Percentiles rank a stretch among this genome's conserved stretches.
These are phyloP conservation scores for Zaprionus bogoriensis DNA, from an alignment of 2,888 invertebrate species.

Conservation along the genomic window DNA sequence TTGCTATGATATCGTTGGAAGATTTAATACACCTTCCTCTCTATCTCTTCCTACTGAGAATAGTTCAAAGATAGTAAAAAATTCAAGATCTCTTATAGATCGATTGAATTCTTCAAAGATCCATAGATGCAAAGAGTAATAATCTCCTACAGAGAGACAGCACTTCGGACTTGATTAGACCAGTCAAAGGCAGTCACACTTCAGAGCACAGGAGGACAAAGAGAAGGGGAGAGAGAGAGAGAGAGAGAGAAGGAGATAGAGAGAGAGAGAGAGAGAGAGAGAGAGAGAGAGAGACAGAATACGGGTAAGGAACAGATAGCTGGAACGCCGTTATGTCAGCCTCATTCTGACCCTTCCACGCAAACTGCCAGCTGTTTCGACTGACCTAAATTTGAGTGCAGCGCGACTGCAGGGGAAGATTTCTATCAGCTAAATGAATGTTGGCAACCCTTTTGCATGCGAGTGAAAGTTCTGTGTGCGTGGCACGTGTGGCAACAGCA, in stretches of 20 bases:
- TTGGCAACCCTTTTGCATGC: slow-evolving; percentile 46
- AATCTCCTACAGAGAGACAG: background rate
- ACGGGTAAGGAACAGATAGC: background rate
- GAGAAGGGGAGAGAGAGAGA: background rate
- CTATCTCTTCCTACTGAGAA: no score
- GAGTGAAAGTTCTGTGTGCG: slow-evolving; percentile 45
- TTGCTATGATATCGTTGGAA: no score
- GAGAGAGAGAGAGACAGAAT: background rate
- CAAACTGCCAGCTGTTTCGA: slow-evolving; percentile 32
- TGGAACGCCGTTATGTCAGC: background rate
- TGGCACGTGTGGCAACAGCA: slow-evolving; percentile 39
- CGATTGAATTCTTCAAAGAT: no score
- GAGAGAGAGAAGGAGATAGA: background rate
- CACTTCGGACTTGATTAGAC: background rate
- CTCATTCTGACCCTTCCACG: no score
- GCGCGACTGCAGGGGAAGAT: slow-evolving; percentile 48
- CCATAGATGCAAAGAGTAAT: no score
- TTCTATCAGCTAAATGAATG: slow-evolving; percentile 62
- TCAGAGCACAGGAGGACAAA: background rate
- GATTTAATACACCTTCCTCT: no score
- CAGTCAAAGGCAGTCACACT: background rate
- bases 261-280: background rate
- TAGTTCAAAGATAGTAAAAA: no score
- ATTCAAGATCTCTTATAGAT: no score
- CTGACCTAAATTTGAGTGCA: slow-evolving; percentile 38